Conservation (phyloP, 2,888 invertebrate species). For the Drosophila hamatofila region DNA sequence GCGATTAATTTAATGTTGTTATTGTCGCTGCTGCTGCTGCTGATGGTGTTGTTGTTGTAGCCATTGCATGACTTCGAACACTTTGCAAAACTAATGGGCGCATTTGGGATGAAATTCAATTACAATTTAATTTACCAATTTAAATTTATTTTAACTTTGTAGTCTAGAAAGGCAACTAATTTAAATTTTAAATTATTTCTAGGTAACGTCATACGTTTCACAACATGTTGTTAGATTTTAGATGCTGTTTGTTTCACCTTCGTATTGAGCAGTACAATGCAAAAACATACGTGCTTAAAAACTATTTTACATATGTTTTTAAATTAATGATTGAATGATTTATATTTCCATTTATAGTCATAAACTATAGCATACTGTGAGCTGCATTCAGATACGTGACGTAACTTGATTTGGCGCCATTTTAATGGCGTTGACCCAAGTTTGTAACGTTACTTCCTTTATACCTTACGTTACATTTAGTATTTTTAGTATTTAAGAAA, state of each 20-base stretch:
- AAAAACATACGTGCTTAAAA: too few relatives aligned
- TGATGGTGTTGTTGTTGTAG: conserved; percentile 15
- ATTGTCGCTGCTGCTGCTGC: conserved; percentile 1
- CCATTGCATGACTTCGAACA: conserved; percentile 55
- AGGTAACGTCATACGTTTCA: not conserved
- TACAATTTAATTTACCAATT: conserved; percentile 15
- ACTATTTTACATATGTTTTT: too few relatives aligned
- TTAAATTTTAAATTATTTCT: not conserved
- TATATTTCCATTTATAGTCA: not conserved
- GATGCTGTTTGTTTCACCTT: not conserved
- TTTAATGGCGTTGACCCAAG: not conserved
- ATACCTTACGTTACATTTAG: conserved; percentile 3
- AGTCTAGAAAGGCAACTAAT: not conserved
- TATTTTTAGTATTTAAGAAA: conserved; percentile 26
- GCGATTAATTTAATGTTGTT: conserved; percentile 30
- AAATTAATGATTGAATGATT: too few relatives aligned
- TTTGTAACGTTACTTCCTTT: not conserved
- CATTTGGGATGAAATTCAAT: conserved; percentile 55
- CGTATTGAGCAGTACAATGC: not conserved
- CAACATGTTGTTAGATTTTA: not conserved
- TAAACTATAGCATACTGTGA: not conserved
- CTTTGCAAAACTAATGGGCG: conserved; percentile 60
- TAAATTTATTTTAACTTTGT: not conserved
- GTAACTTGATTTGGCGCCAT: not conserved
- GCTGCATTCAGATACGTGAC: not conserved